Base-by-base conservation (phyloP, 2,888 invertebrate species). In the Sesia bembeciformis region DNA sequence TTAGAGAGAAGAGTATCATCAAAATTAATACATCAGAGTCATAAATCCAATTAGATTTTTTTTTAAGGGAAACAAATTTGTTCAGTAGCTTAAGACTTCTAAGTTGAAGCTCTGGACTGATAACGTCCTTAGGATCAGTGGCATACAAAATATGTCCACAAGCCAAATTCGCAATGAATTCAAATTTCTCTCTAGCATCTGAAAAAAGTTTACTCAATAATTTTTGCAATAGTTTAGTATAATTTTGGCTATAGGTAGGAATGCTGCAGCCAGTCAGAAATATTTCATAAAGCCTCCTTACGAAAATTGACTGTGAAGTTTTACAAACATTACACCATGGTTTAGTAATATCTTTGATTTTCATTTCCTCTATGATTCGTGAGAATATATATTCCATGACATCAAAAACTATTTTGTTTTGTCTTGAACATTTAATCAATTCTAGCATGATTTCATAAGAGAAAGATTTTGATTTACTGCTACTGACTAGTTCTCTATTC, bases 141-240 rank as follows among this genome's bases (percentile, higher is more conserved):
- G 86, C 84, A 58, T 81, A 87, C 40, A 89, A 61, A 60, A 87
- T 82, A 63, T 90, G 85, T 0, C 84, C 84, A 51, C 90, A 81
- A 50, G 90, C 90, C 62, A 92, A 88, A 65, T 92, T 92, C 0
- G 91, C 85, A 0, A 93, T 72, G 54, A 93, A 91, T 39, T 91
- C 85, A 4, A 92, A 77, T 66, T 91, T 92, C 3, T 89, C 79
- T 54, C 77, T 78, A 0, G 84, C 52, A 51, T 68, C 76, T 3
- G 72, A 72, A 61, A 90, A 91, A 49, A 90, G 79, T 54, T 78
- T 78, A 40, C 84, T 72, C 0, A 93, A 67, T 39, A 92, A 78
- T 53, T 80, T 78, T 60, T 90, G 84, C 0, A 91, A 69, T 4
- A 88, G 62, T 49, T 71, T 74, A 2, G 78, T 76, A 56, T 88